phyloP scores from a whole-genome alignment of 2,113 vertebrate species.

The Rhinogobius similis region DNA sequence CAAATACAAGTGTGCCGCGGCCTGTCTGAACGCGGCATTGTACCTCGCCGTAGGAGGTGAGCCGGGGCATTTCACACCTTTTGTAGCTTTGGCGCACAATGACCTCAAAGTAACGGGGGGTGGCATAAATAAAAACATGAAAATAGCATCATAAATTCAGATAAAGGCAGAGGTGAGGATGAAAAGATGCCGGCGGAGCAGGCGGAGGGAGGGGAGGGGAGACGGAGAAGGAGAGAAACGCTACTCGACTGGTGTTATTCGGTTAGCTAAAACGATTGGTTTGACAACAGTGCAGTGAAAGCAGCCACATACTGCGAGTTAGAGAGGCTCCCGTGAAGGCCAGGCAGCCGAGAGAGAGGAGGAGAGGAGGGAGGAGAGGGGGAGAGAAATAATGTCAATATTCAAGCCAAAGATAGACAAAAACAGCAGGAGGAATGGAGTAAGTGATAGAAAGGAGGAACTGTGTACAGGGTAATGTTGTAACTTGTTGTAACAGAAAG shows the following conservation, averaged over 20 bases:
- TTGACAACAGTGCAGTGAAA: constrained; percentile 49
- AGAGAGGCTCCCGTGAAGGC: constrained; percentile 64
- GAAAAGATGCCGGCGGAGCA: background rate
- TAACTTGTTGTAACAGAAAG: too few relatives aligned
- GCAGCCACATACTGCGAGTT: constrained; percentile 60
- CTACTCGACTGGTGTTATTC: constrained; percentile 52
- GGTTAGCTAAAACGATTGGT: constrained; percentile 62
- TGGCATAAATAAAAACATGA: constrained; percentile 32
- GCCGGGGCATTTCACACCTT: constrained; percentile 40
- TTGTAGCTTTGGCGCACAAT: constrained; percentile 48
- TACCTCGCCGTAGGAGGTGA: constrained; percentile 38
- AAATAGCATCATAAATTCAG: constrained; percentile 12
- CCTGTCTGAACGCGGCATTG: constrained; percentile 34
- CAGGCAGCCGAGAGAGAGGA: constrained; percentile 28
- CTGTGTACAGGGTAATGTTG: background rate
- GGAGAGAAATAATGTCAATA: constrained; percentile 55
- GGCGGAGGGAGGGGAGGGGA: background rate
- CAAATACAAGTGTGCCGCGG: constrained; percentile 19
- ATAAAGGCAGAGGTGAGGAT: background rate
- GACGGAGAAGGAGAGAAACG: background rate
- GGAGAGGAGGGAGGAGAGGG: constrained; percentile 21
- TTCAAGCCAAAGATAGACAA: constrained; percentile 48
- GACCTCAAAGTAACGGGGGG: constrained; percentile 52
- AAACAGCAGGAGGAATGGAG: background rate
- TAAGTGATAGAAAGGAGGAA: background rate